Evolutionary conservation across 2,113 vertebrate species (phyloP), one percentile per base, ranked within the genome.

Genomic region (Ranitomeya variabilis): DNA sequence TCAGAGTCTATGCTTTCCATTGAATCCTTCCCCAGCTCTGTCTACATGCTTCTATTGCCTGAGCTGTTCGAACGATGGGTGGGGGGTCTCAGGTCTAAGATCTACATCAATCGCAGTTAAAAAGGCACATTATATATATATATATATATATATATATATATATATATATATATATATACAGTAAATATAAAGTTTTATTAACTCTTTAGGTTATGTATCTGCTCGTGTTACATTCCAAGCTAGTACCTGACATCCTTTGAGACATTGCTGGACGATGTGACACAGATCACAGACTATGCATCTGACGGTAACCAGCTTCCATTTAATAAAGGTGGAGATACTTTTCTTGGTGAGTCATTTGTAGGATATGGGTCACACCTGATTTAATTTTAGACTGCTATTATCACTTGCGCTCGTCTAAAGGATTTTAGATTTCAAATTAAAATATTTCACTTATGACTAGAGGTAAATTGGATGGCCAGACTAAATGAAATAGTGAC

Each of bases 321-420:
- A 52, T 64, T 37, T 82, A 82, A 19, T 7, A 2, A 31, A 82
- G 80, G 59, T 19, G 80, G 59, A 82, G 60, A 10, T 18, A 45
- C 37, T 45, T 45, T 45, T 45, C 15, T 82, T 64, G 57, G 14
- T 82, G 26, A 60, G 78, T 80, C 79, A 81, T 31, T 9, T 60
- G 26, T 18, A 51, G 21, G 54, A 19, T 82, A 64, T 64, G 9
- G 80, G 80, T 67, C 67, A 66, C 80, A 83, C 80, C 80, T 67
- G 80, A n/a, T 9, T 9, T 66, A 83, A 83, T 67, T 66, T 51
- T 64, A 37, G 80, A 66, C 12, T 7, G 19, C 62, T 66, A 66
- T 67, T 83, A 51, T 12, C 37, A n/a, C 21, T 51, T 15, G 18
- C 21, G 23, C 77, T 57, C 23, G 57, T 23, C 21, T 18, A 19